Base-by-base conservation (phyloP, 2,797 vertebrate genomes). In the Oryzias dopingdopingensis region DNA sequence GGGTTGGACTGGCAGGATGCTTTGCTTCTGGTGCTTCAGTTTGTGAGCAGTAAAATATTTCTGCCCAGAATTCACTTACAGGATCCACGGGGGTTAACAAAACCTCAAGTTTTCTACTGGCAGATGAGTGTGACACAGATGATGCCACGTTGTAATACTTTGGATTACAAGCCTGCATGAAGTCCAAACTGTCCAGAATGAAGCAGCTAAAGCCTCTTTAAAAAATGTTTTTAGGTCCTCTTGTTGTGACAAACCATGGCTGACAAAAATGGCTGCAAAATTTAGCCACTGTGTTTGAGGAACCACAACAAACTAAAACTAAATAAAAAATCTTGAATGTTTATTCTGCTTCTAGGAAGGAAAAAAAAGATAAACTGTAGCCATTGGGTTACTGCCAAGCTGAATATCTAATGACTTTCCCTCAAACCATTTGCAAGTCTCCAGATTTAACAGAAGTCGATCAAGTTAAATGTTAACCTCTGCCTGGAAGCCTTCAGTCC, bases 41-140 rank as follows among this genome's bases (percentile, higher is more conserved):
- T 53, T 57, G 67, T 68, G 74, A 23, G 20, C 59, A 60, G 60
- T 43, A 59, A 48, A 57, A 66, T 37, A 56, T 49, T 76, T 67
- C 67, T 68, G 67, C 61, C 43, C 77, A 72, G 67, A 52, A 67
- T 70, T 16, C 58, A 64, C 57, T 41, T 61, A 65, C 57, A 71
- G 72, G 63, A 12, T 17, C 44, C 55, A 84, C 84, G 74, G 74
- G 72, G 80, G 77, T 76, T 86, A 85, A 64, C 70, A 23, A 70
- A 29, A 52, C 60, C 61, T 70, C 52, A n/a, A 57, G 64, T 81
- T 74, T 62, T 59, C 32, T 62, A 20, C 15, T 20, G 57, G 59
- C 16, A 44, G 59, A 62, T 62, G 69, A 59, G 72, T 77, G 32
- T 67, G 70, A 76, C 56, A 57, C 50, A 53, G 70, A 72, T 47